These are phyloP conservation scores for Boulengeromyrus knoepffleri DNA, from an alignment of 2,113 vertebrate genomes.

Conservation along the genomic window DNA sequence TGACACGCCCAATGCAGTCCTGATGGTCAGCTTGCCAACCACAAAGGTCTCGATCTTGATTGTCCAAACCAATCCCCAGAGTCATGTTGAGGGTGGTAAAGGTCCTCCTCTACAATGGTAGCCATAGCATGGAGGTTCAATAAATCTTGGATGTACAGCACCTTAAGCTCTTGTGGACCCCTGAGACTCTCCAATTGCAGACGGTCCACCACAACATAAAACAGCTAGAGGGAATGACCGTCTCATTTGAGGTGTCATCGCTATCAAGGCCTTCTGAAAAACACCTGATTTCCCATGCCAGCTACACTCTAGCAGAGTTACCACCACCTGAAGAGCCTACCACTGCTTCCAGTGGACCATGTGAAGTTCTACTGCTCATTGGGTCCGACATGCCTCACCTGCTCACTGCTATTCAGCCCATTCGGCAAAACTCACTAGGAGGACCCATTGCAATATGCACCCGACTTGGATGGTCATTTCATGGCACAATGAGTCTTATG, in stretches of 20 bases:
- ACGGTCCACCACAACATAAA: background rate
- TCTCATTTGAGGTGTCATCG: background rate
- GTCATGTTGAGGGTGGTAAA: background rate
- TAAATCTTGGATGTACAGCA: background rate
- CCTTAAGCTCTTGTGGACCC: background rate
- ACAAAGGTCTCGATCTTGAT: background rate
- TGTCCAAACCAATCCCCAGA: background rate
- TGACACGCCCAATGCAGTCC: background rate
- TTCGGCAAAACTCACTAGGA: background rate
- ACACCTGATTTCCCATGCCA: background rate
- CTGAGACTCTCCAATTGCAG: background rate
- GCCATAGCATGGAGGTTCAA: background rate
- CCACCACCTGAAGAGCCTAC: background rate
- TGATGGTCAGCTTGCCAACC: background rate
- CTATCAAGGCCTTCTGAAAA: background rate
- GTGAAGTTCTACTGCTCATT: background rate
- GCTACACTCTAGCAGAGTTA: background rate
- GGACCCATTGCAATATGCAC: background rate
- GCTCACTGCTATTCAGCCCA: background rate
- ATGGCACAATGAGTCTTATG: background rate
- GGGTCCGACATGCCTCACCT: background rate
- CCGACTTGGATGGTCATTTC: background rate
- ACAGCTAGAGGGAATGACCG: background rate
- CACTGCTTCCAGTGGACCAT: background rate
- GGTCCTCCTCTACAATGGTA: background rate